Evolutionary conservation across 1,140 invertebrate genomes (phyloP), one percentile per base, ranked within the genome.

Genomic region (Eciton burchellii): DNA sequence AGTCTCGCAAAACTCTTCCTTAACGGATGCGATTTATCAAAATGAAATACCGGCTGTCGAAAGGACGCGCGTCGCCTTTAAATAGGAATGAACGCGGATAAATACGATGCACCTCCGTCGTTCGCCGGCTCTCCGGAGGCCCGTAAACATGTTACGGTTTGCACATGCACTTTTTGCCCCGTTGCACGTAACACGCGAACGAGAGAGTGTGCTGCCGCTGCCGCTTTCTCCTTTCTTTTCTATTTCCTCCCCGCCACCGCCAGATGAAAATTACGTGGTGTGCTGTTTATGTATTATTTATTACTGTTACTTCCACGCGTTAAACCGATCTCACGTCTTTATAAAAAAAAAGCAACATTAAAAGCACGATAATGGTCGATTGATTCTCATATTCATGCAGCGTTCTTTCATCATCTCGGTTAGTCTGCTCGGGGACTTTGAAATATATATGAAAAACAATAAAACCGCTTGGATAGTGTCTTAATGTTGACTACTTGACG

Each of bases 61-160:
- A 49, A 45, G 19, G 26, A 9, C 57, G 24, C 43, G 56, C 47
- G 19, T 49, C 60, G 49, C 54, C 70, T 86, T 86, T 83, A 81
- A 76, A 60, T 47, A 57, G 62, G 49, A 74, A 86, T 24, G 57
- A 84, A 57, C 63, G 29, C n/a, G 26, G 71, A 88, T 84, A 87
- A 88, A 84, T 82, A 84, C 82, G 84, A 84, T 56, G 54, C 26
- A 66, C 45, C 81, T 65, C 35, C 45, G 24, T 26, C 21, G 57
- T 83, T 73, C 62, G 76, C 56, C 52, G 81, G 77, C 73, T 79
- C 90, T 85, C 90, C 21, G 52, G 84, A 87, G 89, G 59, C 62
- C 87, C 88, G 84, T 91, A 88, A 90, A 90, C 79, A 68, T 82
- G 87, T 88, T 90, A 87, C 86, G 86, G 85, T 84, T 88, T 88